A percentile compares a stretch with the other conserved stretches of the same genome.
Conservation (phyloP, 2,113 vertebrate species). For the Chloropsis cyanopogon region DNA sequence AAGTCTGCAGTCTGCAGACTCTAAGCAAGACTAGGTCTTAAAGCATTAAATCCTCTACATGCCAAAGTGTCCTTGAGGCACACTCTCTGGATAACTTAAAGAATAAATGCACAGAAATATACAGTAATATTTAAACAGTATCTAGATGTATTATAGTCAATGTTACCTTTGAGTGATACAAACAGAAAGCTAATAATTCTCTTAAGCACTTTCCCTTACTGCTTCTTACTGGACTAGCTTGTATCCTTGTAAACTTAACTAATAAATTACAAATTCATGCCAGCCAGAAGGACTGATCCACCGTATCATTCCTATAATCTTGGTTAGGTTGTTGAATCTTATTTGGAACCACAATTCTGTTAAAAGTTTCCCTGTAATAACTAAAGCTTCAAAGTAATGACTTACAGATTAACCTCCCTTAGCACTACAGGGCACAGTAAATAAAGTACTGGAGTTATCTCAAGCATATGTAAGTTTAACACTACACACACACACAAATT, state of each 20-base stretch:
- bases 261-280: neutral
- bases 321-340: neutral
- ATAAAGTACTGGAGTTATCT: neutral
- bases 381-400: neutral
- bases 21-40: neutral
- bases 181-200: neutral
- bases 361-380: neutral
- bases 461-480: neutral
- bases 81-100: neutral
- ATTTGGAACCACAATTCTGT: neutral
- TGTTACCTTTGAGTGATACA: neutral
- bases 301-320: neutral
- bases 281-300: neutral
- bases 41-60: neutral
- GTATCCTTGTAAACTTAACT: neutral
- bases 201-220: neutral
- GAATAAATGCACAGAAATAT: neutral
- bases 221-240: neutral
- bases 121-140: neutral
- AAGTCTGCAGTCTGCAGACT: neutral
- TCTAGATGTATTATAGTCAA: neutral
- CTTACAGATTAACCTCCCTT: slow-evolving; percentile 29
- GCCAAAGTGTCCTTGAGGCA: slow-evolving; percentile 9
- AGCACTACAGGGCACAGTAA: neutral
- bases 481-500: neutral